Evolutionary conservation across 2,113 vertebrate species (phyloP), one percentile per base, ranked within the genome.

Genomic region (Morone chrysops): DNA sequence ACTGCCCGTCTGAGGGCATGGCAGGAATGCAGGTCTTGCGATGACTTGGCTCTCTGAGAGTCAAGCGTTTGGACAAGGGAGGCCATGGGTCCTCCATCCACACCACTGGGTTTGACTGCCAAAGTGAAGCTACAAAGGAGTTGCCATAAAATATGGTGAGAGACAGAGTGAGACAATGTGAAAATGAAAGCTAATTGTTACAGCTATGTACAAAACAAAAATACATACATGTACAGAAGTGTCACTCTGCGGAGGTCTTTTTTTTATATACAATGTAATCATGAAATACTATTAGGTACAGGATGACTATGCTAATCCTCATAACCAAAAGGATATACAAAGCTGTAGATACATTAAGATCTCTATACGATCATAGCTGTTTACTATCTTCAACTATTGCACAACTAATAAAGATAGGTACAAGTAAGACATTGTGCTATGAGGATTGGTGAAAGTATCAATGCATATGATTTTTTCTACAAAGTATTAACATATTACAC

Each of bases 241-340:
- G 89, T 94, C 92, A 90, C 82, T 93, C 90, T 88, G 82, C 83
- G 72, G 87, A 93, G 91, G 84, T 91, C 85, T 87, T 91, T 91
- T 91, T 92, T 94, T 93, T 91, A 92, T 94, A 94, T 90, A 82
- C 90, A 85, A 68, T 90, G 89, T 94, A 93, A 92, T 81, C 93
- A 93, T 90, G 71, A 90, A 94, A 71, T 92, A 87, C 71, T 87
- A 89, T 88, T 94, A 95, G 89, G 86, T 94, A 86, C 88, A 92
- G 92, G 92, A 92, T 75, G 83, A 90, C 89, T 86, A 94, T 93
- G 88, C 88, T 94, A 92, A 92, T 94, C 85, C 89, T 94, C 88
- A 93, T 92, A 93, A 90, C 78, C 90, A 93, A 93, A 91, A 93
- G 83, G 92, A 90, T 89, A 90, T 89, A 87, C 88, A 91, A 89